Evolutionary conservation across 2,797 vertebrate genomes (phyloP).

Genomic region (Manis javanica): DNA sequence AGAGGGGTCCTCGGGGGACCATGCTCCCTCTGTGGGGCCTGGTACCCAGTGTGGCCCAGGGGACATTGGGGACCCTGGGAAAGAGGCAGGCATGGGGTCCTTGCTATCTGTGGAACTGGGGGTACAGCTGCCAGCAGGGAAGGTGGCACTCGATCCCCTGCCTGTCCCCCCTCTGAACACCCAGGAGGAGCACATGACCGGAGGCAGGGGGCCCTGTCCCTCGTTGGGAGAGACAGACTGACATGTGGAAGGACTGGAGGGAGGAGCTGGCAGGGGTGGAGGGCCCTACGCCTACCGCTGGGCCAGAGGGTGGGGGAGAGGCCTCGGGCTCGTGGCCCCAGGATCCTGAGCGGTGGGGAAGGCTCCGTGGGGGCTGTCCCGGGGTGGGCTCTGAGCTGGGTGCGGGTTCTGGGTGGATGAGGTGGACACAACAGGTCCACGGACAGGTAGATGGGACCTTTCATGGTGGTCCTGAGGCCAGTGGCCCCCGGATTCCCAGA

Average conservation of each 20-base stretch:
- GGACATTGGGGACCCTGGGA: fast-evolving
- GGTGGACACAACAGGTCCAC: fast-evolving
- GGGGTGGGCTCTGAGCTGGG: fast-evolving
- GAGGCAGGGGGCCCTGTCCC: fast-evolving
- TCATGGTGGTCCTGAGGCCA: neutral
- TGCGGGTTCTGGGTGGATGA: fast-evolving
- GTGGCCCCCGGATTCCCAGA: neutral
- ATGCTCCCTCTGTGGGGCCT: fast-evolving
- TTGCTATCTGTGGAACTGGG: neutral
- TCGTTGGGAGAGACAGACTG: neutral
- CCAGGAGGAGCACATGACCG: fast-evolving
- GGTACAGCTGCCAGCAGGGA: no score
- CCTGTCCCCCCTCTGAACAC: fast-evolving
- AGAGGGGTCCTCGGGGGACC: no score
- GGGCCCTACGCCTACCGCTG: neutral
- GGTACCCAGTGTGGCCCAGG: neutral
- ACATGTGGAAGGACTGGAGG: fast-evolving
- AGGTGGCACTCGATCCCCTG: fast-evolving
- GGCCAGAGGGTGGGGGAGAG: neutral
- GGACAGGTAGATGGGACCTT: fast-evolving
- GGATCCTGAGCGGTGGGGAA: neutral
- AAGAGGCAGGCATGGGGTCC: no score
- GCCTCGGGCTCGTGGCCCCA: neutral
- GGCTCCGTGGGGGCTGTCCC: fast-evolving
- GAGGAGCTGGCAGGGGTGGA: neutral